Evolutionary conservation across 2,888 invertebrate genomes (phyloP).

Genomic region (Andrena minutula): DNA sequence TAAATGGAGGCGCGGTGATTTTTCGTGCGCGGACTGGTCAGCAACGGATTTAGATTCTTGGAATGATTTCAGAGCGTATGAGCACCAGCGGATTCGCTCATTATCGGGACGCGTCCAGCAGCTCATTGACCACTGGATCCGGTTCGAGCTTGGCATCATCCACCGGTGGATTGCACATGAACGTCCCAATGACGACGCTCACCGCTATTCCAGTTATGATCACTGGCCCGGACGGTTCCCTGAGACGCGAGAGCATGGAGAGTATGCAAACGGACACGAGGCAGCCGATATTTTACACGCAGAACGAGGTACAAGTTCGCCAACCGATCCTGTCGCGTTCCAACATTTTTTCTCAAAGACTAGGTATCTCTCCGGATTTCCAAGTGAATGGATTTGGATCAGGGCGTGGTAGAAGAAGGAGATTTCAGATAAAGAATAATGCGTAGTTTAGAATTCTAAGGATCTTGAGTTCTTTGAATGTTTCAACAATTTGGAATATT

Average conservation of each 20-base stretch:
- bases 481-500: no score
- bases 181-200: constrained; percentile 87
- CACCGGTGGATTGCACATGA: constrained; percentile 79
- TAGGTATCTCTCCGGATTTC: no score
- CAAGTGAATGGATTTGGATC: no score
- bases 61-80: constrained; percentile 82
- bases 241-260: constrained; percentile 75
- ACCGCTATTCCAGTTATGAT: constrained; percentile 85
- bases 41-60: neutral
- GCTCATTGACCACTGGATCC: constrained; percentile 88
- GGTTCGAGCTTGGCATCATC: constrained; percentile 81
- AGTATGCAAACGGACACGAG: constrained; percentile 67
- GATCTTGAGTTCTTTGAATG: no score
- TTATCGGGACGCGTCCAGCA: constrained; percentile 87
- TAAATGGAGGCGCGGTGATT: neutral
- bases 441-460: no score
- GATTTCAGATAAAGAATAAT: no score
- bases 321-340: neutral
- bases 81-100: constrained; percentile 83
- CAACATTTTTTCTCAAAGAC: neutral
- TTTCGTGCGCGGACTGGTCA: neutral
- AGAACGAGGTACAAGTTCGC: constrained; percentile 56
- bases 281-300: constrained; percentile 78
- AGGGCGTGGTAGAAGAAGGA: no score
- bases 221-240: constrained; percentile 82